Evolutionary conservation across 2,888 invertebrate genomes (phyloP).

Genomic region (Mechanitis mazaeus): DNA sequence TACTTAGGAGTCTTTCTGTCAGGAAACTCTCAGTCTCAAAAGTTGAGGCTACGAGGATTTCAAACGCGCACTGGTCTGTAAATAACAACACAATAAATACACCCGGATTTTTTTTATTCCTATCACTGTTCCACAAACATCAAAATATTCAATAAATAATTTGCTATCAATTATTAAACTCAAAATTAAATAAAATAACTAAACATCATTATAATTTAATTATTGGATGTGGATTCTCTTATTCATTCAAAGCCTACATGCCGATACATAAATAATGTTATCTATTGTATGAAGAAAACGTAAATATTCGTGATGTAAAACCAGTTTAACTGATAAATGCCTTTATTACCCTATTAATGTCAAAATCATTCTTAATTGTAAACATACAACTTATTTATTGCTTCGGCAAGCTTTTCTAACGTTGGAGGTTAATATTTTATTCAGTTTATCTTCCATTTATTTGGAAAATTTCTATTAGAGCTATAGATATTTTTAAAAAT

Average conservation of each 20-base stretch:
- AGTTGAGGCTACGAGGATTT: too few species aligned
- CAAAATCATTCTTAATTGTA: constrained; percentile 59
- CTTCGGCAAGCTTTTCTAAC: constrained; percentile 35
- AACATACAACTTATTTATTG: constrained; percentile 59
- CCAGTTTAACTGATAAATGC: constrained; percentile 47
- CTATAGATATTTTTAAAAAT: too few species aligned
- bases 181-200: background rate
- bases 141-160: too few species aligned
- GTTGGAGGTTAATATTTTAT: constrained; percentile 25
- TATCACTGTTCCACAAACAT: too few species aligned
- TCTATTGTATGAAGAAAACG: constrained; percentile 17
- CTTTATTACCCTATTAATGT: constrained; percentile 61
- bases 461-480: background rate
- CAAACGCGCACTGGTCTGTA: background rate
- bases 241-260: background rate
- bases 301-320: constrained; percentile 40
- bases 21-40: too few species aligned
- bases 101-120: too few species aligned
- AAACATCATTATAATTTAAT: background rate
- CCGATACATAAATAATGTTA: constrained; percentile 1
- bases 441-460: constrained; percentile 28
- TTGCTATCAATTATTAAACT: too few species aligned
- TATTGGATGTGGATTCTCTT: background rate
- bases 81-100: background rate
- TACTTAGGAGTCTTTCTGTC: too few species aligned